phyloP scores from a whole-genome alignment of 2,113 vertebrate species.

The Psephotus haematonotus region DNA sequence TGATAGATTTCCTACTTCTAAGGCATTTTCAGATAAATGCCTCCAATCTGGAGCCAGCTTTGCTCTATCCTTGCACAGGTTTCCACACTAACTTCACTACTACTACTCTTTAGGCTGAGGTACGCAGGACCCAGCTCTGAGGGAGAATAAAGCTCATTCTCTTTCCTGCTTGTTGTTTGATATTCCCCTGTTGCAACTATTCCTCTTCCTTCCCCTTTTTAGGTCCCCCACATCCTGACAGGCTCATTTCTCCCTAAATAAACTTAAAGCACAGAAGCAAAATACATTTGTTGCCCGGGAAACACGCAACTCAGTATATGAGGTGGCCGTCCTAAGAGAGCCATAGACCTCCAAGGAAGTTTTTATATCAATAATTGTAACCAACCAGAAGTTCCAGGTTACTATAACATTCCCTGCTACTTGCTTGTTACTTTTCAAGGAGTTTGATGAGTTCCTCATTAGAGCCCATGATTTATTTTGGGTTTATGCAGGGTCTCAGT shows the following conservation, averaged over 20 bases:
- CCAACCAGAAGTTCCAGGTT: conserved; percentile 13
- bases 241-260: conserved; percentile 53
- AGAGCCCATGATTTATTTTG: neutral
- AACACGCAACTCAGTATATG: neutral
- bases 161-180: neutral
- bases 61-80: neutral
- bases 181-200: conserved; percentile 26
- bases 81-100: neutral
- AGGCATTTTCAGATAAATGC: conserved; percentile 52
- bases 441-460: neutral
- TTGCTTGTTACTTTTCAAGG: neutral
- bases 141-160: neutral
- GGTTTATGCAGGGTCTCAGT: neutral
- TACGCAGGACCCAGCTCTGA: neutral
- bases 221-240: conserved; percentile 32
- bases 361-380: conserved; percentile 35
- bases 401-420: conserved; percentile 1
- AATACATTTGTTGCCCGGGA: conserved; percentile 64
- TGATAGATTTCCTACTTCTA: conserved; percentile 60
- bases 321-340: conserved; percentile 40
- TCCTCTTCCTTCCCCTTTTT: conserved; percentile 42
- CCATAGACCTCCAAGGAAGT: conserved; percentile 63
- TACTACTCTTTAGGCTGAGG: neutral
- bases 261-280: conserved; percentile 50
- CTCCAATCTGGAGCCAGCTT: neutral